These are phyloP conservation scores for Macrostomum cliftonense DNA, from an alignment of 2,888 invertebrate genomes.

Conservation along the genomic window DNA sequence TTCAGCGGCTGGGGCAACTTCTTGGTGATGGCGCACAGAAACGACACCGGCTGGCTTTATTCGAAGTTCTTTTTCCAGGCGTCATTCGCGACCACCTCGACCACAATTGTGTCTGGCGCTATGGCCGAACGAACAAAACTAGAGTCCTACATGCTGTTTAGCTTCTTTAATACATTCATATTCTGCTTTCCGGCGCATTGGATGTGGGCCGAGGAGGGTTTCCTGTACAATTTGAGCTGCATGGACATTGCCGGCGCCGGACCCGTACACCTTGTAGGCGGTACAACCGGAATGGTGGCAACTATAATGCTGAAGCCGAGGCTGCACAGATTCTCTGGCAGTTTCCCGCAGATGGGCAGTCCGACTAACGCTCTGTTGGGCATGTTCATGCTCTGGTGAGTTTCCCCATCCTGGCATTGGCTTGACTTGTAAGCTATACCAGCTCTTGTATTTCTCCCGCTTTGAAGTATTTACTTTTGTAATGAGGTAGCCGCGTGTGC, in stretches of 20 bases:
- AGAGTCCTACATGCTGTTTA: constrained; percentile 26
- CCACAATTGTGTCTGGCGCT: constrained; percentile 27
- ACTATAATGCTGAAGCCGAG: constrained; percentile 26
- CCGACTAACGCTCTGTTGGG: constrained; percentile 28
- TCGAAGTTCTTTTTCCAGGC: constrained; percentile 26
- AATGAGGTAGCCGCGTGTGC: too few relatives aligned
- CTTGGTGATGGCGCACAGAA: constrained; percentile 18
- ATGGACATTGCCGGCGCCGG: constrained; percentile 32
- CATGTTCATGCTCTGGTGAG: constrained; percentile 31
- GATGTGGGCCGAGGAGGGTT: constrained; percentile 34
- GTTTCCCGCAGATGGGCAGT: constrained; percentile 19
- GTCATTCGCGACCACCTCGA: constrained; percentile 23
- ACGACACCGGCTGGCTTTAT: constrained; percentile 17
- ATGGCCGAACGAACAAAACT: constrained; percentile 33
- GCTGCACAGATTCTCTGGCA: constrained; percentile 19
- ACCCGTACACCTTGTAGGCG: constrained; percentile 33
- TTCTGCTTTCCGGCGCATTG: constrained; percentile 37
- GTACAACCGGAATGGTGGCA: constrained; percentile 26
- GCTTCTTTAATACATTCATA: constrained; percentile 24
- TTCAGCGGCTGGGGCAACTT: constrained; percentile 24
- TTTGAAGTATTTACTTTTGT: too few relatives aligned
- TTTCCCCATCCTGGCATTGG: too few relatives aligned
- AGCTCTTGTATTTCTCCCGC: too few relatives aligned
- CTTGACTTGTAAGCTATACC: too few relatives aligned
- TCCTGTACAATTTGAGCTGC: constrained; percentile 19